phyloP scores from a whole-genome alignment of 1,140 invertebrate genomes.

The Drosophila sp. region DNA sequence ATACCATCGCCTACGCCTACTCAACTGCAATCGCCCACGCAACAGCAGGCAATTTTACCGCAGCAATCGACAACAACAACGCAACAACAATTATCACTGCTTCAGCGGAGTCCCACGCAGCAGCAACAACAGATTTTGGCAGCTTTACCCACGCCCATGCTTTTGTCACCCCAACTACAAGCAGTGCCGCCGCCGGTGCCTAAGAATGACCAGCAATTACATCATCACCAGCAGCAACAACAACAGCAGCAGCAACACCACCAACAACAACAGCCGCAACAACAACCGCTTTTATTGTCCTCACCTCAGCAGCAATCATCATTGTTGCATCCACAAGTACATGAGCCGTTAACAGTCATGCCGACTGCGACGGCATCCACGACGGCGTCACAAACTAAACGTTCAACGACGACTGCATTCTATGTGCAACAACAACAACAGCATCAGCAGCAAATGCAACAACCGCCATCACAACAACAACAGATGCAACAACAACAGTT shows the following conservation, averaged over 20 bases:
- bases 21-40: slow-evolving; percentile 70
- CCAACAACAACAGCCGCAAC: slow-evolving; percentile 25
- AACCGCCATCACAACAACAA: slow-evolving; percentile 30
- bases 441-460: slow-evolving; percentile 30
- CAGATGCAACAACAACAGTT: slow-evolving; percentile 34
- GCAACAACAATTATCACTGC: slow-evolving; percentile 39
- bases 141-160: slow-evolving; percentile 66
- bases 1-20: slow-evolving; percentile 73
- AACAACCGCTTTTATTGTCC: slow-evolving; percentile 25
- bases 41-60: slow-evolving; percentile 40
- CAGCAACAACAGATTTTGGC: slow-evolving; percentile 67
- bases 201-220: slow-evolving; percentile 9
- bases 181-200: background rate
- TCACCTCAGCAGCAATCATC: slow-evolving; percentile 31
- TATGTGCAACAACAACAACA: slow-evolving; percentile 54
- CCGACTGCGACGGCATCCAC: slow-evolving; percentile 60
- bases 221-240: slow-evolving; percentile 1
- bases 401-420: slow-evolving; percentile 43
- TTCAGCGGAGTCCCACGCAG: slow-evolving; percentile 64
- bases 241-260: slow-evolving; percentile 21
- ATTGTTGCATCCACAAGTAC: slow-evolving; percentile 42
- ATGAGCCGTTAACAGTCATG: slow-evolving; percentile 65
- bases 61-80: slow-evolving; percentile 31
- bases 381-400: slow-evolving; percentile 33
- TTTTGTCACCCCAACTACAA: slow-evolving; percentile 65